Evolutionary conservation across 2,888 invertebrate species (phyloP).

Genomic region (Tiliacea aurago): DNA sequence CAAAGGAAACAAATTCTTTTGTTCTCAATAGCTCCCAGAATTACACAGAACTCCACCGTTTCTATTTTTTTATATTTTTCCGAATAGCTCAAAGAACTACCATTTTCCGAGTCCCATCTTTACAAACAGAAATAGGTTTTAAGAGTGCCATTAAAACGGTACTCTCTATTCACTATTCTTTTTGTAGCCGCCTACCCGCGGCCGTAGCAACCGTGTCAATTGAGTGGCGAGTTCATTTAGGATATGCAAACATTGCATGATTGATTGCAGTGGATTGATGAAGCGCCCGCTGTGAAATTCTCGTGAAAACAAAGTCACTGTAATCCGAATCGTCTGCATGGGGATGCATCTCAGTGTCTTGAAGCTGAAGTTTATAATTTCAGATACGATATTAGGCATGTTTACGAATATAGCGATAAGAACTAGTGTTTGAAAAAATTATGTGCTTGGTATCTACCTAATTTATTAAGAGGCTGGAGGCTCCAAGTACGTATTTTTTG

Average conservation of each 20-base stretch:
- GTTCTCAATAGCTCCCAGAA: slow-evolving; percentile 13
- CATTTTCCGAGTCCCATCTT: slow-evolving; percentile 4
- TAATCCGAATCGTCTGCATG: background rate
- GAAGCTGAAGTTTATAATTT: background rate
- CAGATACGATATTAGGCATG: too few species aligned
- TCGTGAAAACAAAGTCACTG: slow-evolving; percentile 12
- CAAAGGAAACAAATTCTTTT: background rate
- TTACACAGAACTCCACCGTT: slow-evolving; percentile 1
- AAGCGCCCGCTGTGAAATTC: slow-evolving; percentile 16
- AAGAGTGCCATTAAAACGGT: slow-evolving; percentile 11
- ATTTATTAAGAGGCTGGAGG: background rate
- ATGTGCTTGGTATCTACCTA: background rate
- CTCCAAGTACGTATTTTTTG: background rate
- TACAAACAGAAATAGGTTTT: slow-evolving; percentile 22
- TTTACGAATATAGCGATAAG: too few species aligned
- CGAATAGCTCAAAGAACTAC: slow-evolving; percentile 13
- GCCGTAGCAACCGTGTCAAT: slow-evolving; percentile 33
- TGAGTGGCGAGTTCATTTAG: slow-evolving; percentile 55
- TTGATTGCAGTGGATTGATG: slow-evolving; percentile 49
- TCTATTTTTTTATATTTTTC: slow-evolving; percentile 20
- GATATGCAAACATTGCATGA: slow-evolving; percentile 52
- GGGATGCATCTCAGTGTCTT: background rate
- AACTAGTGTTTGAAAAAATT: too few species aligned
- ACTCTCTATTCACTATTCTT: slow-evolving; percentile 14
- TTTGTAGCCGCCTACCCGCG: background rate